These are phyloP conservation scores for Acridotheres tristis DNA, from an alignment of 2,797 vertebrate genomes.

Conservation along the genomic window DNA sequence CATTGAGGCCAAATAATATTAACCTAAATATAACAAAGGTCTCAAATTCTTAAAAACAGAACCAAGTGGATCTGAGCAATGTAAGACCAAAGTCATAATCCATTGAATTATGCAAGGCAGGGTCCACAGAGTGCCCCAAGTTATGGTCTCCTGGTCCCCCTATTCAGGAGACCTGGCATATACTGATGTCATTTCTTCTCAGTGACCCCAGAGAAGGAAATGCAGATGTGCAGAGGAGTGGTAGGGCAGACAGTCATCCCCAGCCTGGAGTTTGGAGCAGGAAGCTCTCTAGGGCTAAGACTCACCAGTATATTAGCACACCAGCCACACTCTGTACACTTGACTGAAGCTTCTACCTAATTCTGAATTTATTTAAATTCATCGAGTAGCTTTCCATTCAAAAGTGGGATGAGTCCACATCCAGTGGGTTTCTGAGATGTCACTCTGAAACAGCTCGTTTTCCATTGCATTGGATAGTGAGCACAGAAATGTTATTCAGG, in stretches of 20 bases:
- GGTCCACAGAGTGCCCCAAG: accelerated
- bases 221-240: background rate
- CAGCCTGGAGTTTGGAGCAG: background rate
- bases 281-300: background rate
- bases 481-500: background rate
- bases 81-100: background rate
- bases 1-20: background rate
- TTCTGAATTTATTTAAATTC: background rate
- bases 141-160: background rate
- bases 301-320: background rate
- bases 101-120: background rate
- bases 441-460: background rate
- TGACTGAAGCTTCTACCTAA: background rate
- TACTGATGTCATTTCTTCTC: background rate
- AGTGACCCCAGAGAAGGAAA: background rate
- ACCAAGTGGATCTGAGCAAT: background rate
- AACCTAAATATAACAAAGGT: background rate
- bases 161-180: background rate
- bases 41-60: background rate
- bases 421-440: background rate
- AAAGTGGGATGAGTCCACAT: background rate
- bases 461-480: background rate
- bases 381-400: background rate
- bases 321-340: background rate
- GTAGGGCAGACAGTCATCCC: background rate